Percentiles rank a stretch among this genome's conserved stretches.
Evolutionary conservation across 2,113 vertebrate genomes (phyloP).

Genomic region (Nibea albiflora): DNA sequence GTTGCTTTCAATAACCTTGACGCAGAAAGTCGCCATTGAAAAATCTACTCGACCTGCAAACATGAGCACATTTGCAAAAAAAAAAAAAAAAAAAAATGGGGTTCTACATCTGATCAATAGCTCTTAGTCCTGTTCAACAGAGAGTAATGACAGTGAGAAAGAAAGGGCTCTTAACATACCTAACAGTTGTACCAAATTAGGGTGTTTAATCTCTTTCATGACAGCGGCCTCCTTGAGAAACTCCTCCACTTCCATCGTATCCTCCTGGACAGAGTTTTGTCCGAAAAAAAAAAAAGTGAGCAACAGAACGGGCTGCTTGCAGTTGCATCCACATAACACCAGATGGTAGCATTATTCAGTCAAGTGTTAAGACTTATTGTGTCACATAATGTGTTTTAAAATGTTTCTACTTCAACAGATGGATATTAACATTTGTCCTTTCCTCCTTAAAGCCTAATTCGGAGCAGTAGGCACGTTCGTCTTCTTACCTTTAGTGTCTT

Average conservation of each 20-base stretch:
- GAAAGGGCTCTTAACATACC: conserved; percentile 82
- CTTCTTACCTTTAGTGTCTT: conserved; percentile 94
- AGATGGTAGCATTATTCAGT: conserved; percentile 68
- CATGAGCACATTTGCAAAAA: neutral
- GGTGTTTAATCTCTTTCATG: conserved; percentile 99
- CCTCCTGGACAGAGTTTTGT: conserved; percentile 86
- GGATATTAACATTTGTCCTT: neutral
- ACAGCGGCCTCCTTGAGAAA: conserved; percentile 98
- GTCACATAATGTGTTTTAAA: neutral
- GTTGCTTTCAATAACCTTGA: neutral
- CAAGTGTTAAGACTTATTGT: neutral
- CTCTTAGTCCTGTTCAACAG: neutral
- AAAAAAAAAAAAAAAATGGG: conserved; percentile 7
- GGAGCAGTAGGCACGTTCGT: neutral
- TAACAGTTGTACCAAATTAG: conserved; percentile 96
- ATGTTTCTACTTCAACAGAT: conserved; percentile 9
- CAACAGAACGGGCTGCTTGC: conserved; percentile 6
- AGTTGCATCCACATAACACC: conserved; percentile 54
- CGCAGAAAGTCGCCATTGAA: neutral
- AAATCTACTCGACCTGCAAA: neutral
- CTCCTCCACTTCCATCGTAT: conserved; percentile 99
- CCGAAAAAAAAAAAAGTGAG: conserved; percentile 5
- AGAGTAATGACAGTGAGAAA: neutral
- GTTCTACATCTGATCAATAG: neutral
- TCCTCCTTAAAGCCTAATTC: neutral